phyloP scores from a whole-genome alignment of 2,797 vertebrate genomes.

The Catostomus latipinnis region DNA sequence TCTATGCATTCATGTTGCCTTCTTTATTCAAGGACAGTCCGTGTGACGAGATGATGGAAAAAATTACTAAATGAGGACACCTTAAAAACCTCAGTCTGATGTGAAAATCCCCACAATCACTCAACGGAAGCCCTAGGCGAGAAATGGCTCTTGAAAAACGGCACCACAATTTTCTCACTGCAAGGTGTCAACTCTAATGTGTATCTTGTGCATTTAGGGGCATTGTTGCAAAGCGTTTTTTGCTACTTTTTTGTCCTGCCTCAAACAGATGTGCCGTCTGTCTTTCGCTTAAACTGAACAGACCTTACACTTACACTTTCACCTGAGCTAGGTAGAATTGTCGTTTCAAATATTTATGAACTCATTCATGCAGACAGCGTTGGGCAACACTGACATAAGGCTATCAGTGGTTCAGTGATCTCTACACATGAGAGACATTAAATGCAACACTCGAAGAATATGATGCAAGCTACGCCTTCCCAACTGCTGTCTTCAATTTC shows the following conservation, averaged over 20 bases:
- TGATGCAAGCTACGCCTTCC: background rate
- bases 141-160: background rate
- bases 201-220: background rate
- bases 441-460: background rate
- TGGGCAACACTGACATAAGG: background rate
- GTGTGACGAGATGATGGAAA: background rate
- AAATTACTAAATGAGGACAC: background rate
- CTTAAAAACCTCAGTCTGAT: slow-evolving; percentile 17
- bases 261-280: background rate
- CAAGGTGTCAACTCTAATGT: background rate
- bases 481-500: background rate
- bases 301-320: too few species aligned
- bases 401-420: background rate
- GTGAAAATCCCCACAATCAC: slow-evolving; percentile 2
- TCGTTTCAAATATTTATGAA: slow-evolving; percentile 33
- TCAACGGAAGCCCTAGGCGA: background rate
- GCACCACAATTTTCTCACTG: background rate
- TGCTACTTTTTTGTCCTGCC: background rate
- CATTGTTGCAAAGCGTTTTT: background rate
- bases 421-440: background rate
- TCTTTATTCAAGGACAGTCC: background rate
- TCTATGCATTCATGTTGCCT: background rate
- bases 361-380: background rate
- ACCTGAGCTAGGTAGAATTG: slow-evolving; percentile 15
- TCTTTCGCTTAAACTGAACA: background rate